Evolutionary conservation across 2,113 vertebrate genomes (phyloP).

Genomic region (Turdus rufiventris): DNA sequence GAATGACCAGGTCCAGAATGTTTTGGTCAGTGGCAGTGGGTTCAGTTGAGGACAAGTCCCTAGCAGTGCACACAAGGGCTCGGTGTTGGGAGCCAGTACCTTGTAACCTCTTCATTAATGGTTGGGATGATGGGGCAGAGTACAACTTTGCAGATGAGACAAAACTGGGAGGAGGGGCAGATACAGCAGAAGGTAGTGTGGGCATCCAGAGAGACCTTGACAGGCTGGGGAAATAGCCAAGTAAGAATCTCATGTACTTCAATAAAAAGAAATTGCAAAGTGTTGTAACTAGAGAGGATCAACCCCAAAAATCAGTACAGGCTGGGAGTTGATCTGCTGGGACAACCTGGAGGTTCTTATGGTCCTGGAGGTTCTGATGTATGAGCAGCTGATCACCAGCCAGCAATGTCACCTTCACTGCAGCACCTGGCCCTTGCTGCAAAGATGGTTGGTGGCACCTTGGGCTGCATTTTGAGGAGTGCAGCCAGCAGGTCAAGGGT

Average conservation of each 20-base stretch:
- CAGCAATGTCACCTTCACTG: not conserved
- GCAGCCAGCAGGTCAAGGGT: not conserved
- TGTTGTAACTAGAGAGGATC: not conserved
- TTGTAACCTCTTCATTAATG: not conserved
- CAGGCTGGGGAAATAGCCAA: not conserved
- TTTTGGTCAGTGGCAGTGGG: not conserved
- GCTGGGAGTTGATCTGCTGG: not conserved
- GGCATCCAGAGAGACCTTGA: not conserved
- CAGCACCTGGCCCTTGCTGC: no score
- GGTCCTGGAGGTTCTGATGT: not conserved
- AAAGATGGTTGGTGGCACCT: not conserved
- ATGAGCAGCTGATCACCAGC: not conserved
- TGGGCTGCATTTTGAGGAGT: not conserved
- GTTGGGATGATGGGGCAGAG: not conserved
- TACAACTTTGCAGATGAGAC: not conserved
- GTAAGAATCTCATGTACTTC: not conserved
- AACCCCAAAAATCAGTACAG: not conserved
- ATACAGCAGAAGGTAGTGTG: not conserved
- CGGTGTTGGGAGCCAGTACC: not conserved
- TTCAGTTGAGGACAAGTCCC: not conserved
- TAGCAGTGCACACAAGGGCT: not conserved
- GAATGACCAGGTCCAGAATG: not conserved
- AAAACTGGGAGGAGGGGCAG: not conserved
- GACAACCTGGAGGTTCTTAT: not conserved
- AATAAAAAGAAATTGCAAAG: not conserved